Percentiles rank a stretch among this genome's conserved stretches.
Conservation (phyloP, 2,888 invertebrate species). For the Lasioglossum villosulum region DNA sequence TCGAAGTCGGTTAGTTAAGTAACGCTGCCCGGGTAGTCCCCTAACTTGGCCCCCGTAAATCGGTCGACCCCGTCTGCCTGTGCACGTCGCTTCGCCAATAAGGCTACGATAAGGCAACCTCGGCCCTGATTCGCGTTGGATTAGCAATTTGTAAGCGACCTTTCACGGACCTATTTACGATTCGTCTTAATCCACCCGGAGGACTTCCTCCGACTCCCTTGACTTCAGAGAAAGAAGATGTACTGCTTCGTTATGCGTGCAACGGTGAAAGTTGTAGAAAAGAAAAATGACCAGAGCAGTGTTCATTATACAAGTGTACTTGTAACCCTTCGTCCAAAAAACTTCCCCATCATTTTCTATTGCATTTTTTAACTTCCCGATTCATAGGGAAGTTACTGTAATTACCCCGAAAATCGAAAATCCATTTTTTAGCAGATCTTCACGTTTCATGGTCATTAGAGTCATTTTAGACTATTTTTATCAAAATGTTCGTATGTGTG, state of each 20-base stretch:
- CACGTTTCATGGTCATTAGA: no score
- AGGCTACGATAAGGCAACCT: constrained; percentile 42
- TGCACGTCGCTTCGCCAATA: constrained; percentile 35
- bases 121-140: constrained; percentile 45
- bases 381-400: no score
- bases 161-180: constrained; percentile 31
- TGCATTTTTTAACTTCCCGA: no score
- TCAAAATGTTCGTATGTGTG: no score
- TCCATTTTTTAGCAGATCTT: no score
- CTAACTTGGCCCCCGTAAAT: constrained; percentile 52
- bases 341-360: neutral
- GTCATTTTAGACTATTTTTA: no score
- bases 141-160: constrained; percentile 52
- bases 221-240: neutral
- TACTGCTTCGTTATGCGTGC: neutral
- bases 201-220: neutral
- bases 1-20: constrained; percentile 52
- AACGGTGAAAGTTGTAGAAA: neutral
- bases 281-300: no score
- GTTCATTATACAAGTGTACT: neutral
- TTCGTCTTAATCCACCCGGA: constrained; percentile 32
- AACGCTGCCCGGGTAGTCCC: constrained; percentile 32
- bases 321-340: neutral
- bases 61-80: constrained; percentile 37
- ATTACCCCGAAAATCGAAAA: no score